Base-by-base conservation (phyloP, 2,797 vertebrate genomes). In the Cossypha dichroa region DNA sequence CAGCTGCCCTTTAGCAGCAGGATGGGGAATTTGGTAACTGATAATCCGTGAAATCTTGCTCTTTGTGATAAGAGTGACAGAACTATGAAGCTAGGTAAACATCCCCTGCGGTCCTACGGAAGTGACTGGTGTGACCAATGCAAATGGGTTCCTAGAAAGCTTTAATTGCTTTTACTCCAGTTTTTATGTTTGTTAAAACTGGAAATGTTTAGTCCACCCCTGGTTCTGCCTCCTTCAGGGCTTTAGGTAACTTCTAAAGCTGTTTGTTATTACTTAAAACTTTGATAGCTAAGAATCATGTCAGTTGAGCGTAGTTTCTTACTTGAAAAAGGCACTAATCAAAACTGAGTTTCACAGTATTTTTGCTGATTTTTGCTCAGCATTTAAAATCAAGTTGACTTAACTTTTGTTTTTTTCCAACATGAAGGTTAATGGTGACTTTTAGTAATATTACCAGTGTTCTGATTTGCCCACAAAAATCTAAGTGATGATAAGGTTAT, bases 51-150 rank as follows among this genome's bases (percentile, higher is more conserved):
- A 90, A 88, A 89, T 63, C 22, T 58, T 5, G 2, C 15, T 77
- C 48, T 91, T 88, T 87, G 75, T 91, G 78, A 6, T 14, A 67
- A 54, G 38, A 92, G 48, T 67, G 72, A 89, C 90, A 63, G 69
- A 75, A 7, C 34, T 10, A 1, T 33, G 60, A 54, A 46, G 64
- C 19, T 81, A 36, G 54, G 77, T 88, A 93, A 89, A 87, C 45
- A 48, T 93, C 55, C 31, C 33, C 68, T 77, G 59, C 1, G 0
- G n/a, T 67, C 56, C 55, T 63, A 51, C 1, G 51, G 77, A 85
- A 82, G 56, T 74, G 68, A 26, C 56, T 79, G 48, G n/a, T 87
- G 68, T 67, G 84, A 77, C 41, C 56, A 33, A 2, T 52, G 36
- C 33, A 16, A n/a, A 52, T 46, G 38, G 25, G 8, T 74, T 85